A percentile compares a stretch with the other conserved stretches of the same genome.
Conservation (phyloP, 2,113 vertebrate species). For the Diadophis punctatus region DNA sequence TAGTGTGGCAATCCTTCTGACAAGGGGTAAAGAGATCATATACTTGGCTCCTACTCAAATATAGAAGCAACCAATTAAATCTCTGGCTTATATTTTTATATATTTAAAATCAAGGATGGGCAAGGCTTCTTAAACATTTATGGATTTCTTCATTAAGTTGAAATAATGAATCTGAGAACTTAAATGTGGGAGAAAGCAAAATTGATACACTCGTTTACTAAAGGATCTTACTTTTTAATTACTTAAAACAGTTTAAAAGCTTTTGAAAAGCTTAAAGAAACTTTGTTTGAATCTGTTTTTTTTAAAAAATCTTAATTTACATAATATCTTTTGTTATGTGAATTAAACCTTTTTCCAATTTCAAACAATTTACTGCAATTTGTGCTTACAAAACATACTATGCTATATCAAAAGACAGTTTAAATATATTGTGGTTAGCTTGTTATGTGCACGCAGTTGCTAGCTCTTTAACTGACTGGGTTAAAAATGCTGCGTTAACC, state of each 20-base stretch:
- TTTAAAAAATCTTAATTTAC: neutral
- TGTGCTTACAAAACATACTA: neutral
- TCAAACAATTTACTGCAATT: neutral
- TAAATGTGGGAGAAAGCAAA: neutral
- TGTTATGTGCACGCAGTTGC: neutral
- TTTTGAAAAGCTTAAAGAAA: neutral
- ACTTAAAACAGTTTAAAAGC: neutral
- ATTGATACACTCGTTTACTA: neutral
- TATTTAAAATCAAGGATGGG: neutral
- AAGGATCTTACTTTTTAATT: neutral
- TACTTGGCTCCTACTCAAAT: neutral
- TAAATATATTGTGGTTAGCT: neutral
- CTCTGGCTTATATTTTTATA: neutral
- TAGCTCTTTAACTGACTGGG: neutral
- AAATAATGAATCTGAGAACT: neutral
- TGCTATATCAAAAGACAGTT: neutral
- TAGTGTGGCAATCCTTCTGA: neutral
- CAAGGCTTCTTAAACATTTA: neutral
- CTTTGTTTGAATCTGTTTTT: neutral
- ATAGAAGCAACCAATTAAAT: neutral
- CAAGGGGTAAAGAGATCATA: neutral
- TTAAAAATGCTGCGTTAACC: neutral
- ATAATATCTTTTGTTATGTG: neutral
- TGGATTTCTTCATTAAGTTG: neutral
- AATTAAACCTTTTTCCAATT: neutral